These are phyloP conservation scores for Pygoscelis antarcticus DNA, from an alignment of 2,113 vertebrate species.

Conservation along the genomic window DNA sequence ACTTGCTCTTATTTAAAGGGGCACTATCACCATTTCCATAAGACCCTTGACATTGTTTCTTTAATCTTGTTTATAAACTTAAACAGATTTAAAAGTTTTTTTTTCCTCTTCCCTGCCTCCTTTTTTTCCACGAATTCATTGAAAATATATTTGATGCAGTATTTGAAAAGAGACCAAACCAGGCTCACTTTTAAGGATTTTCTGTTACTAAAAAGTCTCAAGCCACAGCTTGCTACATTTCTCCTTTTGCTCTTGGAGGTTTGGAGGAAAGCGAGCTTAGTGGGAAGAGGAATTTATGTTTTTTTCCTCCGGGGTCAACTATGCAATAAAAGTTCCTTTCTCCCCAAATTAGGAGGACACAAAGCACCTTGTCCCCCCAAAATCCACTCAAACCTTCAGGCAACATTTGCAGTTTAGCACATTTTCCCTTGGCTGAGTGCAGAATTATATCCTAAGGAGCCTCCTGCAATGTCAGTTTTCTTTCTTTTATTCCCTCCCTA, in stretches of 20 bases:
- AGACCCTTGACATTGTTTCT: conserved; percentile 78
- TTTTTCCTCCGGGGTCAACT: neutral
- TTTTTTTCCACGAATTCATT: conserved; percentile 57
- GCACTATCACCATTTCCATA: conserved; percentile 75
- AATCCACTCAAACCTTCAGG: neutral
- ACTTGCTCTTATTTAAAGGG: conserved; percentile 79
- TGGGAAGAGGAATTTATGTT: neutral
- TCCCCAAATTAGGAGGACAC: conserved; percentile 2
- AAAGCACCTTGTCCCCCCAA: neutral
- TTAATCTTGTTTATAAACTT: conserved; percentile 81
- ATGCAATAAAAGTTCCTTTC: conserved; percentile 22
- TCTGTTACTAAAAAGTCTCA: conserved; percentile 65
- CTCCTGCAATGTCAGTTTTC: neutral
- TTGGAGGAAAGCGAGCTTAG: conserved; percentile 45
- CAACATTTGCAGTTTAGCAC: neutral
- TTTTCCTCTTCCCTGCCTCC: neutral
- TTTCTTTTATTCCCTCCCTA: neutral
- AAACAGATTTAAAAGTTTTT: conserved; percentile 75
- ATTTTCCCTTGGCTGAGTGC: neutral
- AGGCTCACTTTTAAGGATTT: conserved; percentile 70
- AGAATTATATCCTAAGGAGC: neutral
- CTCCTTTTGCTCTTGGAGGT: conserved; percentile 53
- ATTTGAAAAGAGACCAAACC: conserved; percentile 68
- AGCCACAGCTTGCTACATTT: conserved; percentile 43
- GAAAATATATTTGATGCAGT: conserved; percentile 71